Conservation (phyloP, 2,113 vertebrate genomes). For the Perca flavescens region DNA sequence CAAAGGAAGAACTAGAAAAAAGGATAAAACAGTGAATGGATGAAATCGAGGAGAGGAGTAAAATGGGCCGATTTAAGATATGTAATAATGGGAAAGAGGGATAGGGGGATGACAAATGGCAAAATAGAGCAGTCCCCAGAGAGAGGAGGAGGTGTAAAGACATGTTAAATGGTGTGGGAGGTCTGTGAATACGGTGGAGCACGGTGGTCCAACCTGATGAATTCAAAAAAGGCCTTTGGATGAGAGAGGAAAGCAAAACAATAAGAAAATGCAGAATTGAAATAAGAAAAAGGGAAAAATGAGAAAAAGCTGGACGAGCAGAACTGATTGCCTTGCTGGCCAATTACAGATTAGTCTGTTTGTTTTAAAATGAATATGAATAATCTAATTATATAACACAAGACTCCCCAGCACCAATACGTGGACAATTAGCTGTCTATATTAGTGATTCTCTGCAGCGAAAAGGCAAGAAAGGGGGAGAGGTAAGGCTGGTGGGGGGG, state of each 20-base stretch:
- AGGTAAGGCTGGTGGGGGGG: background rate
- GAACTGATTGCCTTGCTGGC: background rate
- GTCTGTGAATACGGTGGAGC: conserved; percentile 49
- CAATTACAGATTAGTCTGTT: conserved; percentile 42
- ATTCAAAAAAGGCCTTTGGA: conserved; percentile 51
- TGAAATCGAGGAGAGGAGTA: conserved; percentile 34
- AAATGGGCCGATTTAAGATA: conserved; percentile 66
- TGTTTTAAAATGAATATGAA: conserved; percentile 45
- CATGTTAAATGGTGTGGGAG: conserved; percentile 71
- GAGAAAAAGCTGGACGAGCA: background rate
- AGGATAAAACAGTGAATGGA: conserved; percentile 26
- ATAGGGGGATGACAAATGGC: conserved; percentile 66
- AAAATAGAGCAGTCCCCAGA: conserved; percentile 54
- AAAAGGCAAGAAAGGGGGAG: conserved; percentile 37
- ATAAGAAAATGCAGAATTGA: background rate
- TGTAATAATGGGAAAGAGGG: conserved; percentile 63
- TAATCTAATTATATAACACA: conserved; percentile 35
- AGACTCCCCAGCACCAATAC: conserved; percentile 41
- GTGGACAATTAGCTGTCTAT: conserved; percentile 53
- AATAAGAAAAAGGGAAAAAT: conserved; percentile 6
- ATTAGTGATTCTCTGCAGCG: conserved; percentile 58
- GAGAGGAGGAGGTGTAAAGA: conserved; percentile 62
- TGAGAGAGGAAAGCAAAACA: conserved; percentile 8
- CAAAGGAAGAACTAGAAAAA: conserved; percentile 35
- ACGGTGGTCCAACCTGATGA: conserved; percentile 55